Conservation (phyloP, 2,113 vertebrate species). For the Aegotheles bennettii region DNA sequence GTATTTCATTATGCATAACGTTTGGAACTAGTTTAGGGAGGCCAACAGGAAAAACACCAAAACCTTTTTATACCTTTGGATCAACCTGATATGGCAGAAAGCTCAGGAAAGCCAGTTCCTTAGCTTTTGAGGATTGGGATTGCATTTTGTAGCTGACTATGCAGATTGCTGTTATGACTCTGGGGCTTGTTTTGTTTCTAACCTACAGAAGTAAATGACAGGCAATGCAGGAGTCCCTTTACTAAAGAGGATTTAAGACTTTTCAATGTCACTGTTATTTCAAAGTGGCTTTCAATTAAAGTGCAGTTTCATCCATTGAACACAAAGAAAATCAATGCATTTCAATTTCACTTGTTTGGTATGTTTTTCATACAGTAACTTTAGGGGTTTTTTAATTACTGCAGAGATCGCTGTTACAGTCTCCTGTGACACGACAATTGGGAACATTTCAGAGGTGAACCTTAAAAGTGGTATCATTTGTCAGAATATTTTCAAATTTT, state of each 20-base stretch:
- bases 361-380: background rate
- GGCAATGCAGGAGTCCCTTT: background rate
- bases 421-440: background rate
- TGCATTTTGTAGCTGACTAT: background rate
- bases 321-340: background rate
- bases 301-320: background rate
- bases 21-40: background rate
- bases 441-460: background rate
- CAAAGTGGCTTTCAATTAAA: conserved; percentile 1
- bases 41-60: background rate
- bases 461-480: background rate
- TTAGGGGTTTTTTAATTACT: background rate
- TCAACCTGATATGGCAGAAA: background rate
- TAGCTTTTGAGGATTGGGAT: background rate
- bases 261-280: background rate
- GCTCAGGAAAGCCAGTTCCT: background rate
- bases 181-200: background rate
- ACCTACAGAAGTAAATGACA: background rate
- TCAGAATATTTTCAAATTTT: background rate
- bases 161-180: background rate
- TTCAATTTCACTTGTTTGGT: background rate
- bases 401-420: background rate
- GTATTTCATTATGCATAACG: background rate
- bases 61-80: background rate
- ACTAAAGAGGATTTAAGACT: background rate